Evolutionary conservation across 2,888 invertebrate species (phyloP).

Genomic region (Therioaphis trifolii): DNA sequence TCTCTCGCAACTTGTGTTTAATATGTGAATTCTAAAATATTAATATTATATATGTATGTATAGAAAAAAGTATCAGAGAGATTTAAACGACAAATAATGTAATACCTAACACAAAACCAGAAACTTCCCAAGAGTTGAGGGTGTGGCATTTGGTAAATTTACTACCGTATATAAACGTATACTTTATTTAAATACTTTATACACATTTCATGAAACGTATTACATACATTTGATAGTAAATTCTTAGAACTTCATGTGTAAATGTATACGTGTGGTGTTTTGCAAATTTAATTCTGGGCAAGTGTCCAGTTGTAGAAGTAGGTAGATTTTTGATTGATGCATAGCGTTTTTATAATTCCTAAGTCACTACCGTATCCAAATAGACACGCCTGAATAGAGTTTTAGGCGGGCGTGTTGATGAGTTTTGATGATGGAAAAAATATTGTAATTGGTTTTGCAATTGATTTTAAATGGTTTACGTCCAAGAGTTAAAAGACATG

Average conservation of each 20-base stretch:
- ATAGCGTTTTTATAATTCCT: slow-evolving; percentile 31
- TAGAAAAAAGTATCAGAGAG: background rate
- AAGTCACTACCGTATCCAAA: slow-evolving; percentile 14
- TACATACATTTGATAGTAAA: slow-evolving; percentile 40
- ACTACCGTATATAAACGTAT: background rate
- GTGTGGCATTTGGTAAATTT: slow-evolving; percentile 45
- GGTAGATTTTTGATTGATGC: slow-evolving; percentile 45
- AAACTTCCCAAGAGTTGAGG: slow-evolving; percentile 33
- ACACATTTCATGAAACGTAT: slow-evolving; percentile 24
- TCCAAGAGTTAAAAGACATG: background rate
- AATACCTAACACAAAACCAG: slow-evolving; percentile 5
- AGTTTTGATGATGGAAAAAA: slow-evolving; percentile 22
- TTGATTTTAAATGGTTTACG: slow-evolving; percentile 35
- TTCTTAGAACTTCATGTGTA: slow-evolving; percentile 4
- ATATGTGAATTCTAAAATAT: slow-evolving; percentile 17
- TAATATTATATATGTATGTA: background rate
- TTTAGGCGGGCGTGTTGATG: slow-evolving; percentile 15
- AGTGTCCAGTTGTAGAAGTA: slow-evolving; percentile 52
- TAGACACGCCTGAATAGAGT: slow-evolving; percentile 26
- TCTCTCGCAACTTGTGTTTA: background rate
- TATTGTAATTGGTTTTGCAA: slow-evolving; percentile 51
- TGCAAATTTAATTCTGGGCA: slow-evolving; percentile 47
- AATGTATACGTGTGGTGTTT: slow-evolving; percentile 44
- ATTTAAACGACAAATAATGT: slow-evolving; percentile 20
- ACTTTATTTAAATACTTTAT: slow-evolving; percentile 41